Conservation (phyloP, 2,888 invertebrate genomes). For the Zhengitettix transpicula region DNA sequence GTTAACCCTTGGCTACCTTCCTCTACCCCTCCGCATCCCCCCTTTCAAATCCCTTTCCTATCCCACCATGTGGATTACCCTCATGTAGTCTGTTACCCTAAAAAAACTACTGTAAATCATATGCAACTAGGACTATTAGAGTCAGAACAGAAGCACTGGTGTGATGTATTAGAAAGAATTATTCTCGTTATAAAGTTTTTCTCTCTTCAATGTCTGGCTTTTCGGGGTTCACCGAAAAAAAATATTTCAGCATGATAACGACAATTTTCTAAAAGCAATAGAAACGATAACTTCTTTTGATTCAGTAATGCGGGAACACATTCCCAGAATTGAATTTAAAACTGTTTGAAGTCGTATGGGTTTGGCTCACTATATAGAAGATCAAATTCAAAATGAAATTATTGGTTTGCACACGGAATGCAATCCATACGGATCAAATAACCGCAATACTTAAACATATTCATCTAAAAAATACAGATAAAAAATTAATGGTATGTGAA, state of each 20-base stretch:
- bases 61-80: no score
- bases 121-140: conserved; percentile 10
- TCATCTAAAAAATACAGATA: no score
- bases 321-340: neutral
- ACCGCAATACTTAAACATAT: no score
- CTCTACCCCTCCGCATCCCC: no score
- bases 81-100: no score
- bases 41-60: no score
- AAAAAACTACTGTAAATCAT: conserved; percentile 10
- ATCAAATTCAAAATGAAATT: neutral
- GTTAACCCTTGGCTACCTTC: no score
- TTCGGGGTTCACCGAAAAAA: conserved; percentile 9
- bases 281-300: conserved; percentile 14
- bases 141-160: conserved; percentile 12
- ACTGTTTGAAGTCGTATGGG: neutral
- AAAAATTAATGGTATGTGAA: no score
- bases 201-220: conserved; percentile 9
- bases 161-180: conserved; percentile 12
- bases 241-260: conserved; percentile 11
- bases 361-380: neutral
- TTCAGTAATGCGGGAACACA: conserved; percentile 13
- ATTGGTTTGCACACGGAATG: neutral
- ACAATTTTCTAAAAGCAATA: conserved; percentile 14
- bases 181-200: conserved; percentile 13
- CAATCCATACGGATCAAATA: no score